phyloP scores from a whole-genome alignment of 1,140 invertebrate species.

The Cryptotermes secundus region DNA sequence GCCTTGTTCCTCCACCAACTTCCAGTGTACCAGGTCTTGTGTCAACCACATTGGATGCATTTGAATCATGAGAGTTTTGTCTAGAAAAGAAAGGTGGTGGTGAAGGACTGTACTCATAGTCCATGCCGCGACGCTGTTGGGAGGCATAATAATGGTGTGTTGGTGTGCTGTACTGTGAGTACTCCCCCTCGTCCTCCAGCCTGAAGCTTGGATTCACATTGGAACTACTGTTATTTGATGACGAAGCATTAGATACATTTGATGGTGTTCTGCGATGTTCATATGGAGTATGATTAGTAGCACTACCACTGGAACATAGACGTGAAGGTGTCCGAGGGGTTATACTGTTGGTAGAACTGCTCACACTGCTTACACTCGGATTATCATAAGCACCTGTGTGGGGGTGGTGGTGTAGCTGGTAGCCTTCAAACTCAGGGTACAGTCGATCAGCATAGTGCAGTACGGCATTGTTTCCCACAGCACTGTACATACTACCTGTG shows the following conservation, averaged over 20 bases:
- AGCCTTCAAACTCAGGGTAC: constrained; percentile 33
- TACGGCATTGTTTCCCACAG: background rate
- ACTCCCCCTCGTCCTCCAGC: constrained; percentile 61
- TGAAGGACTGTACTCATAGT: constrained; percentile 36
- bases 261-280: constrained; percentile 66
- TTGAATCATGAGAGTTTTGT: constrained; percentile 58
- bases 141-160: constrained; percentile 42
- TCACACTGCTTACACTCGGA: constrained; percentile 41
- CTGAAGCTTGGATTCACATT: constrained; percentile 60
- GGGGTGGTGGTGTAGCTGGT: constrained; percentile 30
- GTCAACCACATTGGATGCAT: constrained; percentile 53
- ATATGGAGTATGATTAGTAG: background rate
- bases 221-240: constrained; percentile 49
- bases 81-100: constrained; percentile 47
- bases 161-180: constrained; percentile 50
- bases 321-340: constrained; percentile 39
- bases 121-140: constrained; percentile 26
- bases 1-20: constrained; percentile 54
- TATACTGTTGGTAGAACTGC: constrained; percentile 35
- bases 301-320: background rate
- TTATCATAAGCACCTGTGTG: constrained; percentile 59
- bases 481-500: constrained; percentile 15
- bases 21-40: constrained; percentile 69
- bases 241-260: constrained; percentile 66
- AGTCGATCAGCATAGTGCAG: constrained; percentile 36